Base-by-base conservation (phyloP, 2,113 vertebrate genomes). In the Takifugu bimaculatus region DNA sequence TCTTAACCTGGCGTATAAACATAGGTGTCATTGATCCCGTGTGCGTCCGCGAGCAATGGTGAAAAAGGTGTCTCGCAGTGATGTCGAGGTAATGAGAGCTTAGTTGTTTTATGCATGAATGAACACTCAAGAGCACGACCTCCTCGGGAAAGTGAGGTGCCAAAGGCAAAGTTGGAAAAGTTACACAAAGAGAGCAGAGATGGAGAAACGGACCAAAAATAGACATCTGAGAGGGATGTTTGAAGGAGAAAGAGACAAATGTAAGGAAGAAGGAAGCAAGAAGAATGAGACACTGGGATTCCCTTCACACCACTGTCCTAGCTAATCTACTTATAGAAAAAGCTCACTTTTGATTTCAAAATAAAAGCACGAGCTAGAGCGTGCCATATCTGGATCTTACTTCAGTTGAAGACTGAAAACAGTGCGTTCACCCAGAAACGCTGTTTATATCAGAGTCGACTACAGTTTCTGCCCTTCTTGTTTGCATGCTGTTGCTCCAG, bases 301-400 rank as follows among this genome's bases (percentile, higher is more conserved):
- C 70, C 73, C 75, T 78, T 84, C 83, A 85, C 79, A 80, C 71
- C 65, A 67, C 66, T 74, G 79, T 72, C 81, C 72, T 72, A 54
- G 75, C 74, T 88, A 88, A 88, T 86, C 83, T 70, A 60, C 68
- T 85, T 86, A 86, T 71, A 71, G 82, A 82, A 74, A 20, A 76
- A 80, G 78, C 79, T 84, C 64, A 74, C 81, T 79, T 83, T 72
- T 70, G 78, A 76, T 79, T 69, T 68, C 63, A 27, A 60, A 80
- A 83, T 77, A 76, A 80, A 78, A 74, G 66, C 55, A 5, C 12
- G n/a, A 71, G 20, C 20, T 71, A 76, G 58, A 67, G 62, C 65
- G 13, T 76, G 68, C 59, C 69, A 57, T 39, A 70, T 57, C 25
- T 27, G 62, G 49, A 62, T 59, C 73, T 70, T 65, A 60, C 81